These are phyloP conservation scores for Mystacornis crossleyi DNA, from an alignment of 2,113 vertebrate genomes.

Conservation along the genomic window DNA sequence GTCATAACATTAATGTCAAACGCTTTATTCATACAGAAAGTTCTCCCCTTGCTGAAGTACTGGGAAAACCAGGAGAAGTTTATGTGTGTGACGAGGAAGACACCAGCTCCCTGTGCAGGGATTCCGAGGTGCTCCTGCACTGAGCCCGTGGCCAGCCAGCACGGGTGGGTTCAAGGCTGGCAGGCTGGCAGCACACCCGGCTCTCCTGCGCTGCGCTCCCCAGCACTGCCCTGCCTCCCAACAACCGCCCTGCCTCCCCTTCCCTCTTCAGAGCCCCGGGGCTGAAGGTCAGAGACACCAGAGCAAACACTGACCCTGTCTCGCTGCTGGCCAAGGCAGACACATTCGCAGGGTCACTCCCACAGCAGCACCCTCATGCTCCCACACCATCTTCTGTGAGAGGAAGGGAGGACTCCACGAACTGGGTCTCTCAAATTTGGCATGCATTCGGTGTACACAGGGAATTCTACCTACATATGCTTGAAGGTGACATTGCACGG, in stretches of 20 bases:
- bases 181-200: not conserved
- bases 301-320: not conserved
- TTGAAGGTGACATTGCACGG: not conserved
- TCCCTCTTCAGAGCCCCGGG: not conserved
- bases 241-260: too few species aligned
- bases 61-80: not conserved
- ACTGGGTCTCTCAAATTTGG: not conserved
- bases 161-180: not conserved
- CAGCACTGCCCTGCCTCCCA: not conserved
- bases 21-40: not conserved
- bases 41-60: not conserved
- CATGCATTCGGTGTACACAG: not conserved
- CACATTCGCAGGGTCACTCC: not conserved
- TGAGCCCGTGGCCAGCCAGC: fast-evolving
- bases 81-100: not conserved
- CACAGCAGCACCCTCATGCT: not conserved
- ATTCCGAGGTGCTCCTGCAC: not conserved
- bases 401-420: not conserved
- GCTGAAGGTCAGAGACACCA: not conserved
- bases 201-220: not conserved
- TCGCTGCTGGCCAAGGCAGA: not conserved
- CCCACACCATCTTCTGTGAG: not conserved
- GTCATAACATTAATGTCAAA: not conserved
- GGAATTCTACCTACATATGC: not conserved
- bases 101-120: not conserved